phyloP scores from a whole-genome alignment of 35 echinoderm and acorn worm genomes.

The Eucidaris tribuloides region DNA sequence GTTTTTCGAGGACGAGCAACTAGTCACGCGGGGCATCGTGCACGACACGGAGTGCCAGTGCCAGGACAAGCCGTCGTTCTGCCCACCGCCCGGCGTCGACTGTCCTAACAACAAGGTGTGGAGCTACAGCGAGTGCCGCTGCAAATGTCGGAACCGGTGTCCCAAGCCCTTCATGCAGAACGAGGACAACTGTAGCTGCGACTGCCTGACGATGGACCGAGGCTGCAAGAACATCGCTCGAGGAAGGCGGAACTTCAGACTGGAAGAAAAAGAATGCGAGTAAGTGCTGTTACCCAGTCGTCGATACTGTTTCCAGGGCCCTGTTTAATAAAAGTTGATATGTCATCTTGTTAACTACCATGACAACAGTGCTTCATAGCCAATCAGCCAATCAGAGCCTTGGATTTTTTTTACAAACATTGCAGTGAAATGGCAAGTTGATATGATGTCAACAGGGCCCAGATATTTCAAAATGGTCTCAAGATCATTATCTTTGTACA shows the following conservation, averaged over 20 bases:
- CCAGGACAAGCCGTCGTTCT: constrained; percentile 61
- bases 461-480: too few species aligned
- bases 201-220: constrained; percentile 66
- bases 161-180: constrained; percentile 77
- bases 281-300: constrained; percentile 6
- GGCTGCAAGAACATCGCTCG: constrained; percentile 75
- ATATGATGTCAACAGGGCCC: too few species aligned
- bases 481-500: too few species aligned
- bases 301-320: neutral
- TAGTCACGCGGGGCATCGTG: neutral
- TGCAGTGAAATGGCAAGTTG: too few species aligned
- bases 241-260: constrained; percentile 39
- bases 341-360: too few species aligned
- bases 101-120: constrained; percentile 64
- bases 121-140: constrained; percentile 53
- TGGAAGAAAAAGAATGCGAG: constrained; percentile 53
- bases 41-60: constrained; percentile 71
- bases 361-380: too few species aligned
- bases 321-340: too few species aligned
- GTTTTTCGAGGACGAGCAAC: constrained; percentile 12
- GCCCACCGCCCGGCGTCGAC: constrained; percentile 37
- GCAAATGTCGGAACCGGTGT: constrained; percentile 59
- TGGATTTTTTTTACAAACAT: too few species aligned
- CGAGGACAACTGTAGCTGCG: constrained; percentile 69
- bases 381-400: too few species aligned